Evolutionary conservation across 2,113 vertebrate species (phyloP).

Genomic region (Microtus ochrogaster): DNA sequence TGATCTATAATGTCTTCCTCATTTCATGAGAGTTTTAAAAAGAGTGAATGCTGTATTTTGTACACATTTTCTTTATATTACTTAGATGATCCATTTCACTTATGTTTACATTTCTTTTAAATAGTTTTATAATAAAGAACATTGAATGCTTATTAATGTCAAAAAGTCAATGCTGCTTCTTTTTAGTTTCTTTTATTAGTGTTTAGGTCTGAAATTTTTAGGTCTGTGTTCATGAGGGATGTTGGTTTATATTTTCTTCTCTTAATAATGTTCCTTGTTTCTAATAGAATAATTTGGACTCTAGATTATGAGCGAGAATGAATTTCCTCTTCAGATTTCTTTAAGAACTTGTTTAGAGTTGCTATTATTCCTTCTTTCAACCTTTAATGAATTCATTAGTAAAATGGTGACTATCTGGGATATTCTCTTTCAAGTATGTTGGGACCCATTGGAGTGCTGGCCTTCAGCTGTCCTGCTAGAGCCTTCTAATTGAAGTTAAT

Average conservation of each 20-base stretch:
- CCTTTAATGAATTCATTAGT: not conserved
- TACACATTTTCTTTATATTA: not conserved
- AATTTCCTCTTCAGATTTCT: conserved; percentile 19
- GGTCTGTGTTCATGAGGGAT: not conserved
- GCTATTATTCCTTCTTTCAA: not conserved
- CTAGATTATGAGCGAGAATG: not conserved
- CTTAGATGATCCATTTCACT: not conserved
- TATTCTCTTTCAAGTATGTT: not conserved
- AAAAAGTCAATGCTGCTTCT: not conserved
- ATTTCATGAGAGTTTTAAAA: not conserved
- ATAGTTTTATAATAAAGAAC: not conserved
- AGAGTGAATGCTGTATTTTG: not conserved
- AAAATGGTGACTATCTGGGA: not conserved
- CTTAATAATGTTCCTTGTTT: not conserved
- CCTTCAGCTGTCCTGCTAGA: no score
- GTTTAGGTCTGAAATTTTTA: not conserved
- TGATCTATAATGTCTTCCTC: not conserved
- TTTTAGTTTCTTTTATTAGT: not conserved
- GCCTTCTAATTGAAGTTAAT: no score
- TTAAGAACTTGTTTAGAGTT: not conserved
- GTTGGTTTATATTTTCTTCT: not conserved
- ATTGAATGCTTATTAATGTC: not conserved
- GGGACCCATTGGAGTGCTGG: no score
- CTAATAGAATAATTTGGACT: not conserved
- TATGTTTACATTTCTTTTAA: not conserved